phyloP scores from a whole-genome alignment of 2,113 vertebrate genomes.

The Sminthopsis crassicaudata region DNA sequence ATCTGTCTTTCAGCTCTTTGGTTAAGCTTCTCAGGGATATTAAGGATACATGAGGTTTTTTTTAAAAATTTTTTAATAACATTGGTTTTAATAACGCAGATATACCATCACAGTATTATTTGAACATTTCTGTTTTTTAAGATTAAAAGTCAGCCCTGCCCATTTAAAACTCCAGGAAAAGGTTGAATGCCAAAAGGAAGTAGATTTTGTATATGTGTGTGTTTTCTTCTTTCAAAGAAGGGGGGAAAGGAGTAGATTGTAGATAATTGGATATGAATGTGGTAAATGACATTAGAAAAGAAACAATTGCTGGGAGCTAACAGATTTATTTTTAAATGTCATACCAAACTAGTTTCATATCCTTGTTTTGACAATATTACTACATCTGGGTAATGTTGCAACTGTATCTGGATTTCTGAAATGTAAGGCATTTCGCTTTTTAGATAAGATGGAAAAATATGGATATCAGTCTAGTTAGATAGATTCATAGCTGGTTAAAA shows the following conservation, averaged over 20 bases:
- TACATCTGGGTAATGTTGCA: background rate
- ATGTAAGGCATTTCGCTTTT: background rate
- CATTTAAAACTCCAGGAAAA: constrained; percentile 12
- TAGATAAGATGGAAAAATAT: background rate
- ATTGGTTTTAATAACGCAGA: constrained; percentile 38
- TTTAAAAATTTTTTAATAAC: background rate
- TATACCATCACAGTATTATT: constrained; percentile 18
- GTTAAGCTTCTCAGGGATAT: constrained; percentile 15
- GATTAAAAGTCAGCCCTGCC: background rate
- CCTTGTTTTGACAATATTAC: background rate
- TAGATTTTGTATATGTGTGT: background rate
- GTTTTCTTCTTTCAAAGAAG: background rate
- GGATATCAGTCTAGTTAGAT: background rate
- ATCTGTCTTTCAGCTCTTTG: constrained; percentile 43
- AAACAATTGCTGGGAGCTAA: background rate
- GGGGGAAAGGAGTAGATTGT: background rate
- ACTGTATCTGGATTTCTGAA: background rate
- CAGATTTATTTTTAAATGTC: background rate
- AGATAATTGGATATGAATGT: background rate
- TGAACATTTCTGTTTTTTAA: constrained; percentile 19
- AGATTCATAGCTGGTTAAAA: background rate
- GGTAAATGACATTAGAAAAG: background rate
- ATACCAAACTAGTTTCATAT: background rate
- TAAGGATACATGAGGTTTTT: background rate
- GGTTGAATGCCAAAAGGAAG: background rate